Percentiles rank a stretch among this genome's conserved stretches.
phyloP scores from a whole-genome alignment of 2,797 vertebrate species.

The Takifugu ocellatus region DNA sequence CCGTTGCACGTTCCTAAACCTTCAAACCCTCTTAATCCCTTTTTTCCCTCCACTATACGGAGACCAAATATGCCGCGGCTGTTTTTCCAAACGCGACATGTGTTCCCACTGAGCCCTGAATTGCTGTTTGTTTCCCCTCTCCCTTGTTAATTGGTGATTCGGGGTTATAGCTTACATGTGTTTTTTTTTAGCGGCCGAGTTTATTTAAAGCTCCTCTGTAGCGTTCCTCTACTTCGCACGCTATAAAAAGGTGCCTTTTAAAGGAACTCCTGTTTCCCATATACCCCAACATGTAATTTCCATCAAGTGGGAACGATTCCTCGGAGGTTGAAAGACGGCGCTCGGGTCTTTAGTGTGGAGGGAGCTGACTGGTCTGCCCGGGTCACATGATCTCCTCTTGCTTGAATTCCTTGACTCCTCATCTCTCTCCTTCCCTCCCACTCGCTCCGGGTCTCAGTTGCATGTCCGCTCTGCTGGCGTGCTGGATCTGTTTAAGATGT shows the following conservation, averaged over 20 bases:
- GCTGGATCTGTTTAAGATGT: constrained; percentile 50
- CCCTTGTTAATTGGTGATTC: constrained; percentile 21
- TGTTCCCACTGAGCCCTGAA: too few relatives aligned
- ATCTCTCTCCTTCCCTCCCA: constrained; percentile 44
- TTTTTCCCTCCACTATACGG: constrained; percentile 44
- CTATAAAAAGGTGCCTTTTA: constrained; percentile 20
- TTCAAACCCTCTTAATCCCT: constrained; percentile 51
- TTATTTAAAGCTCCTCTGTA: constrained; percentile 35
- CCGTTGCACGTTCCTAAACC: constrained; percentile 28
- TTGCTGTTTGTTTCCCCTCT: too few relatives aligned
- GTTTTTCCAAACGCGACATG: too few relatives aligned
- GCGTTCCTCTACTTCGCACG: neutral
- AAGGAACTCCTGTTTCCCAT: constrained; percentile 27
- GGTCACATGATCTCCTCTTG: constrained; percentile 82
- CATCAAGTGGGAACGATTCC: constrained; percentile 60
- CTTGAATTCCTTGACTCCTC: constrained; percentile 56
- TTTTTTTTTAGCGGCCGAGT: constrained; percentile 13
- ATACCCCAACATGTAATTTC: constrained; percentile 53
- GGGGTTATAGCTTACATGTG: constrained; percentile 11
- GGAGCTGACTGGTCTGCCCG: constrained; percentile 84
- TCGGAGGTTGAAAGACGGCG: constrained; percentile 60
- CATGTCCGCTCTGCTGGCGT: constrained; percentile 40
- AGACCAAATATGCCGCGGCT: neutral
- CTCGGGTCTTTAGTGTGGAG: constrained; percentile 67
- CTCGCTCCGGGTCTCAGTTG: constrained; percentile 43